Evolutionary conservation across 2,113 vertebrate species (phyloP), one percentile per base, ranked within the genome.

Genomic region (Xenopus borealis): DNA sequence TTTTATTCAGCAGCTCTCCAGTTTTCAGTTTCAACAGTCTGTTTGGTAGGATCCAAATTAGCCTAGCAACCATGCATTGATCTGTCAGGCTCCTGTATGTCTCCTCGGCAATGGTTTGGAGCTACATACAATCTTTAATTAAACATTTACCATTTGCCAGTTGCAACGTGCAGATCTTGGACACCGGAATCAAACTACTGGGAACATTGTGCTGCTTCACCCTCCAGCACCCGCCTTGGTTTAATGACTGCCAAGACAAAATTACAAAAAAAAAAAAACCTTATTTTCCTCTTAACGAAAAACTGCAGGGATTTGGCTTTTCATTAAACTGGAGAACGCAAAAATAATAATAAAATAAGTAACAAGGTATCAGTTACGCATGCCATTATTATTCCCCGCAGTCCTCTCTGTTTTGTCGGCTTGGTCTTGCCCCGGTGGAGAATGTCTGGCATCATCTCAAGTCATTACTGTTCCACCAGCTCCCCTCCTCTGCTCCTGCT

Each of bases 101-200:
- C 62, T 62, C 66, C 73, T 62, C 61, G 18, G 61, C 13, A 45
- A 75, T n/a, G 47, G 45, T 63, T 62, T 69, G 57, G 46, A 62
- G 73, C 73, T 53, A 57, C 53, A 75, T 62, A 62, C 62, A 69
- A 66, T 69, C 16, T 75, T 69, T 75, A 69, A 75, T 75, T 75
- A 69, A 69, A 58, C 62, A 69, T 75, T 69, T 50, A 66, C 58
- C 18, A 27, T 62, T 75, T 59, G 61, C 61, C 33, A 40, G 33
- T 40, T 40, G 33, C 33, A 63, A 69, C 58, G 59, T 30, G 58
- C 73, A 69, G 73, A 69, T 57, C 73, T 69, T 75, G 66, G 73
- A 45, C 58, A 62, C 46, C 45, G 14, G 14, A 53, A 45, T 17
- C 58, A 62, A 46, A 58, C 66, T 69, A 58, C 58, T 66, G 53